These are phyloP conservation scores for Ylistrum balloti DNA, from an alignment of 1,140 invertebrate genomes.

Conservation along the genomic window DNA sequence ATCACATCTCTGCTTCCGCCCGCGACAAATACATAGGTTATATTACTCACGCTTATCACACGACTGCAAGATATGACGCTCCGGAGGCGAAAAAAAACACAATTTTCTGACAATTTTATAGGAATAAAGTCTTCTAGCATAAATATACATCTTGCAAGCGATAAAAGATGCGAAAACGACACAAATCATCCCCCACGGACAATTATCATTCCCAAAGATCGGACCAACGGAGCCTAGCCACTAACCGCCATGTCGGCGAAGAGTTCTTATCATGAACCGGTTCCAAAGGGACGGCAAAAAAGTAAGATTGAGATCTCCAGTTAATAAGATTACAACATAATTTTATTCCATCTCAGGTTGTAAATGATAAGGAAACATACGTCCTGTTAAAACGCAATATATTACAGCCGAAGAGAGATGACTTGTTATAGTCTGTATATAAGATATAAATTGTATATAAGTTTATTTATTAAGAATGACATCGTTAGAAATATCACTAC, in stretches of 20 bases:
- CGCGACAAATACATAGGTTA: background rate
- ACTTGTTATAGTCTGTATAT: background rate
- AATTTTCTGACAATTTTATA: slow-evolving; percentile 30
- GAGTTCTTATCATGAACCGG: slow-evolving; percentile 32
- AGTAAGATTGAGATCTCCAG: slow-evolving; percentile 12
- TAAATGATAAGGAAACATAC: slow-evolving; percentile 39
- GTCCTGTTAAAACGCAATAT: slow-evolving; percentile 20
- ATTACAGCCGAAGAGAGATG: background rate
- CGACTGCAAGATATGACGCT: slow-evolving; percentile 37
- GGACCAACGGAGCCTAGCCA: slow-evolving; percentile 27
- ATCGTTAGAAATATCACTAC: background rate
- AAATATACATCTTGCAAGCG: slow-evolving; percentile 28
- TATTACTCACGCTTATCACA: slow-evolving; percentile 3
- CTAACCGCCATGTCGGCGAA: slow-evolving; percentile 5
- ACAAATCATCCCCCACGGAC: slow-evolving; percentile 37
- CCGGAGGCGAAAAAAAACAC: slow-evolving; percentile 29
- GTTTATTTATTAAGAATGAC: background rate
- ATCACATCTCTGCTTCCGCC: slow-evolving; percentile 30
- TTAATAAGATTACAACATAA: slow-evolving; percentile 40
- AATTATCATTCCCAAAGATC: background rate
- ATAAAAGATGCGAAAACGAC: slow-evolving; percentile 38
- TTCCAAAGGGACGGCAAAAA: slow-evolving; percentile 36
- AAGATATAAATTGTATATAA: background rate
- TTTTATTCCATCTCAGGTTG: slow-evolving; percentile 39
- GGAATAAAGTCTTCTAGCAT: slow-evolving; percentile 38